Evolutionary conservation across 2,797 vertebrate genomes (phyloP).

Genomic region (Anabas testudineus): DNA sequence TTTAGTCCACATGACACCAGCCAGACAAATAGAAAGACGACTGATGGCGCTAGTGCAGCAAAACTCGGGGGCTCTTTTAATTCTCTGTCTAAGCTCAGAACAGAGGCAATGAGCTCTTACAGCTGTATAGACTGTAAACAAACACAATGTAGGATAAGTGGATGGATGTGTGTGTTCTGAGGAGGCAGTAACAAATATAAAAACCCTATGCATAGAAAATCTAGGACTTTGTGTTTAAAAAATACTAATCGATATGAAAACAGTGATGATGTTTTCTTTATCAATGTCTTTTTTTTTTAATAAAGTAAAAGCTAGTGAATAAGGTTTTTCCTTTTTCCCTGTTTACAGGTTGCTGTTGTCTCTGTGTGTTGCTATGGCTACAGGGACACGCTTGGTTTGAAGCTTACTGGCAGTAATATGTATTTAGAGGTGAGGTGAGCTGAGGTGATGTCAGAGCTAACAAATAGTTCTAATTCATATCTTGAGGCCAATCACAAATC

Average conservation of each 20-base stretch:
- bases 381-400: not conserved
- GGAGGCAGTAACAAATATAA: not conserved
- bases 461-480: not conserved
- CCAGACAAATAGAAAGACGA: conserved; percentile 46
- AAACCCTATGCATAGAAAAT: not conserved
- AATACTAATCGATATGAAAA: no score
- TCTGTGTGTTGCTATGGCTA: conserved; percentile 1
- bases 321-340: not conserved
- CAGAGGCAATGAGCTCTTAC: conserved; percentile 12
- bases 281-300: no score
- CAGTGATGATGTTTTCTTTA: no score
- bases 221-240: no score
- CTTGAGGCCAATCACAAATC: not conserved
- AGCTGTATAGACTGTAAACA: conserved; percentile 10
- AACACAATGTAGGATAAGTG: conserved; percentile 12
- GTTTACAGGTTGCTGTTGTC: not conserved
- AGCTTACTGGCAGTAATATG: conserved; percentile 3
- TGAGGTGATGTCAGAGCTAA: no score
- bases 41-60: conserved; percentile 26
- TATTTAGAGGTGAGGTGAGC: not conserved
- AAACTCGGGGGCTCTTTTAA: conserved; percentile 28
- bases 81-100: conserved; percentile 28
- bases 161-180: conserved; percentile 21
- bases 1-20: conserved; percentile 42
- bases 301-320: not conserved